Percentiles rank a stretch among this genome's conserved stretches.
Evolutionary conservation across 2,888 invertebrate genomes (phyloP).

Genomic region (Napeogenes sylphis): DNA sequence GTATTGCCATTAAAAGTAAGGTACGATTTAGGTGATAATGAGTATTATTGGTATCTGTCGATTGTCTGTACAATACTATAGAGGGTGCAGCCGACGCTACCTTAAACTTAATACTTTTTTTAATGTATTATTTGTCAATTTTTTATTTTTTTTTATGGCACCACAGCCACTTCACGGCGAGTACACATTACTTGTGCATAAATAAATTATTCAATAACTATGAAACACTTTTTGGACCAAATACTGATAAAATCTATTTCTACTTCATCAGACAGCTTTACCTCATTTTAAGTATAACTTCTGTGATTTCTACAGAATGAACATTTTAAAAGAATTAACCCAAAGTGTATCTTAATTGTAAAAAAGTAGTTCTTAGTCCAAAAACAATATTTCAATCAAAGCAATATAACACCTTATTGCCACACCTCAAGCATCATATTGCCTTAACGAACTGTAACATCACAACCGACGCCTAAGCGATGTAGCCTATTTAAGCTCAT

Average conservation of each 20-base stretch:
- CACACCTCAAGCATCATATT: conserved; percentile 42
- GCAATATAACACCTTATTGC: conserved; percentile 43
- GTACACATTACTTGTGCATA: conserved; percentile 58
- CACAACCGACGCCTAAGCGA: conserved; percentile 54
- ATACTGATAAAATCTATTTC: conserved; percentile 7
- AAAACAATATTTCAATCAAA: conserved; percentile 41
- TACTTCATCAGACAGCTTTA: background rate
- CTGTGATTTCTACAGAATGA: background rate
- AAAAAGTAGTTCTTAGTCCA: conserved; percentile 17
- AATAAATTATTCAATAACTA: conserved; percentile 37
- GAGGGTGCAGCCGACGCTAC: conserved; percentile 52
- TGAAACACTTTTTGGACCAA: conserved; percentile 19
- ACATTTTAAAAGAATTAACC: background rate
- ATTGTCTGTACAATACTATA: conserved; percentile 35
- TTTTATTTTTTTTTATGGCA: conserved; percentile 69
- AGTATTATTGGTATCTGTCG: conserved; percentile 19
- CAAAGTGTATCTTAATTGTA: conserved; percentile 6
- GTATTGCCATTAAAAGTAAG: conserved; percentile 14
- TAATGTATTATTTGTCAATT: conserved; percentile 74
- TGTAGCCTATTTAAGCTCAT: conserved; percentile 60
- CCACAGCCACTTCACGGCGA: conserved; percentile 65
- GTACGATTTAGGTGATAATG: conserved; percentile 19
- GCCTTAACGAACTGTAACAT: conserved; percentile 47
- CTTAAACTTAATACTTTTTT: conserved; percentile 73
- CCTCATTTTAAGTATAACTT: background rate